These are phyloP conservation scores for Lepidotrigona ventralis DNA, from an alignment of 1,140 invertebrate genomes.

Conservation along the genomic window DNA sequence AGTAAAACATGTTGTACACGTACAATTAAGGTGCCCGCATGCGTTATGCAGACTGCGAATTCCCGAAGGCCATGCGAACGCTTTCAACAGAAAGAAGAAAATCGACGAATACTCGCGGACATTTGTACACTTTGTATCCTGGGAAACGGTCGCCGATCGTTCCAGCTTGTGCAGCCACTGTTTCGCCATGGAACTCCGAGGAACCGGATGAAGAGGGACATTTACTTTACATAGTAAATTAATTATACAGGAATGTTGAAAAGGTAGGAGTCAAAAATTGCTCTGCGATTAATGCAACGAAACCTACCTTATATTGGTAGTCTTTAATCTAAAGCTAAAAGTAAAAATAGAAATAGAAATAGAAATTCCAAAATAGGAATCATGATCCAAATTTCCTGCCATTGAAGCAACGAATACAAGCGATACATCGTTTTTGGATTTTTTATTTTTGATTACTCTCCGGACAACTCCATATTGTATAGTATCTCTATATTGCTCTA, in stretches of 20 bases:
- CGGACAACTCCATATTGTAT: too few relatives aligned
- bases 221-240: too few relatives aligned
- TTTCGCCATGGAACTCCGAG: too few relatives aligned
- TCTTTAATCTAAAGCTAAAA: too few relatives aligned
- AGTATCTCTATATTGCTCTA: too few relatives aligned
- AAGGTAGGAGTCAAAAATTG: background rate
- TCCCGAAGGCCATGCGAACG: background rate
- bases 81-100: background rate
- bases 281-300: too few relatives aligned
- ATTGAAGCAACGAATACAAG: background rate
- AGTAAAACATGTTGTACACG: background rate
- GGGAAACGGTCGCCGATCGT: too few relatives aligned
- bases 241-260: background rate
- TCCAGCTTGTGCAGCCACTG: background rate
- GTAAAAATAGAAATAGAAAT: too few relatives aligned
- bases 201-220: background rate
- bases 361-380: background rate
- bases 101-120: background rate
- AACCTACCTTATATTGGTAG: too few relatives aligned
- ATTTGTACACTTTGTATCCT: background rate
- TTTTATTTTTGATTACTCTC: too few relatives aligned
- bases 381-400: background rate
- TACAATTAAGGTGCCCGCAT: conserved; percentile 22
- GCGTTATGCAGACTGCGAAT: background rate
- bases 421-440: too few relatives aligned